Evolutionary conservation across 2,888 invertebrate genomes (phyloP).

Genomic region (Slavum lentiscoides): DNA sequence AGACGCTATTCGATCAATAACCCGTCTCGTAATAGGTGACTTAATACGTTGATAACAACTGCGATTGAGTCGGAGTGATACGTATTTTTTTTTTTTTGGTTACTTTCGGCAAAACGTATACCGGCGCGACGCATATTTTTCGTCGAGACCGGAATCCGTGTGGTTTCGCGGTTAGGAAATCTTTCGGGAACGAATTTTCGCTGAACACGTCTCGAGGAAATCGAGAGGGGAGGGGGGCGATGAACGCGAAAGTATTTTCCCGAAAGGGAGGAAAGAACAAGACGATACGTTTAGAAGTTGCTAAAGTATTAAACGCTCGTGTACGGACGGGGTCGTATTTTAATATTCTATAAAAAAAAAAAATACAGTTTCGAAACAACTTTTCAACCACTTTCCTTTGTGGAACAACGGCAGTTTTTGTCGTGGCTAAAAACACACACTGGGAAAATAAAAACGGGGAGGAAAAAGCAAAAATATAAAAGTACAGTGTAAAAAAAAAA

Average conservation of each 20-base stretch:
- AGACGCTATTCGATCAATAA: too few relatives aligned
- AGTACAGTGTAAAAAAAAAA: background rate
- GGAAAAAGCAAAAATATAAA: background rate
- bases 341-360: slow-evolving; percentile 26
- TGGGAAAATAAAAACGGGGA: slow-evolving; percentile 18
- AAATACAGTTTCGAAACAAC: slow-evolving; percentile 28
- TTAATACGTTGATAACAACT: too few relatives aligned
- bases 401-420: slow-evolving; percentile 18
- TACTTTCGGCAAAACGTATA: too few relatives aligned
- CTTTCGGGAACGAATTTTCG: background rate
- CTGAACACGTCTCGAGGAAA: background rate
- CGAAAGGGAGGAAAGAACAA: background rate
- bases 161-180: background rate
- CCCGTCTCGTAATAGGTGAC: too few relatives aligned
- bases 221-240: background rate
- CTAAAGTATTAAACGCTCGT: slow-evolving; percentile 33
- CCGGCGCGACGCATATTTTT: background rate
- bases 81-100: too few relatives aligned
- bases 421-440: slow-evolving; percentile 37
- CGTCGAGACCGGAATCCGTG: background rate
- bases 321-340: slow-evolving; percentile 8
- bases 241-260: slow-evolving; percentile 10
- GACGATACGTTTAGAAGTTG: slow-evolving; percentile 17
- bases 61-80: too few relatives aligned
- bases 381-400: slow-evolving; percentile 35